Conservation (phyloP, 2,888 invertebrate species). For the Drosophila anomelani region DNA sequence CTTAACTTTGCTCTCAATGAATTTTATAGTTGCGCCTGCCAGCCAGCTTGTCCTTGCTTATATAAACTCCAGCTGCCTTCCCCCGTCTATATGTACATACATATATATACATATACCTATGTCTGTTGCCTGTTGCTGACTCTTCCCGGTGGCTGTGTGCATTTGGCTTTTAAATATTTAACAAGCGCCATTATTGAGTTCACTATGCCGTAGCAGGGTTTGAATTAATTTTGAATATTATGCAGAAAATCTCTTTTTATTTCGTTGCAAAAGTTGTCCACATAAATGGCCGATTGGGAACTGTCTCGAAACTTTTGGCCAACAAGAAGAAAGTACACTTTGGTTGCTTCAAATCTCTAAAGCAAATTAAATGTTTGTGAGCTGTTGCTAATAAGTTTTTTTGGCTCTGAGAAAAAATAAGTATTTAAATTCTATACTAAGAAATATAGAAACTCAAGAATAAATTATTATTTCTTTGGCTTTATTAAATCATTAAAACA, state of each 20-base stretch:
- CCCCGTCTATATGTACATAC: constrained; percentile 28
- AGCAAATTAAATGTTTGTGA: constrained; percentile 2
- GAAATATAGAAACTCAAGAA: neutral
- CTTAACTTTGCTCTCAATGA: constrained; percentile 78
- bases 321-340: neutral
- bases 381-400: constrained; percentile 3
- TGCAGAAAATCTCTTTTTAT: constrained; percentile 17
- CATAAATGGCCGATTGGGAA: constrained; percentile 25
- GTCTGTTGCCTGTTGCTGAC: constrained; percentile 47
- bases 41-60: constrained; percentile 35
- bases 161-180: constrained; percentile 67
- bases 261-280: constrained; percentile 29
- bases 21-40: constrained; percentile 72
- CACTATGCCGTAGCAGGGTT: constrained; percentile 53
- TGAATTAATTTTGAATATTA: constrained; percentile 64
- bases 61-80: constrained; percentile 14
- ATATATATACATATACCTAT: constrained; percentile 20
- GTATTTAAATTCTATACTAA: neutral
- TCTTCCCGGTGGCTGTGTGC: constrained; percentile 50
- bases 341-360: neutral
- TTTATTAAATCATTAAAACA: neutral
- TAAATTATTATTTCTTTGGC: neutral
- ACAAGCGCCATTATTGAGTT: constrained; percentile 70
- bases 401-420: neutral
- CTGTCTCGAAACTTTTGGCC: neutral